Base-by-base conservation (phyloP, 2,797 vertebrate species). In the Trachops cirrhosus region DNA sequence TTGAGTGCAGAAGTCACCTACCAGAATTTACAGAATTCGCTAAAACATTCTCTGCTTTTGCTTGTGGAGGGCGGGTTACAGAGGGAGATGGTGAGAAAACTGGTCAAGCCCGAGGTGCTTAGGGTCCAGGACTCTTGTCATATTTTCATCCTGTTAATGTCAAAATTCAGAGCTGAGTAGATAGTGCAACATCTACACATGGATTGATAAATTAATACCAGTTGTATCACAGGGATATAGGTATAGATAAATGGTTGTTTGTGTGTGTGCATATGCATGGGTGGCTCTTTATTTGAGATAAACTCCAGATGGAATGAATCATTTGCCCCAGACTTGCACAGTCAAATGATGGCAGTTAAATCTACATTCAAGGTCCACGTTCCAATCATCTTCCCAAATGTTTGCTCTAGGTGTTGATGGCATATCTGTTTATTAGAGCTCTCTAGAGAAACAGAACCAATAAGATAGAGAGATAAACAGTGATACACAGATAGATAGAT, bases 151-250 rank as follows among this genome's bases (percentile, higher is more conserved):
- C 54, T 4, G 6, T 39, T 16, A 21, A 3, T 6, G 18, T 41
- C 39, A 41, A 48, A 62, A 26, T 1, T 2, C 78, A 62, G 39
- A 32, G 39, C 21, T 9, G 14, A 46, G 26, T 62, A 73, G 24
- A 18, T 0, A n/a, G 34, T 0, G 4, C 3, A 0, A 21, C 41
- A 24, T 24, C 34, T 73, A 6, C 52, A 10, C 6, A 6, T 14
- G 37, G 22, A 26, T 8, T 62, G 24, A n/a, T n/a, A 62, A 26
- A 14, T 29, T 10, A 2, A 18, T 3, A 5, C 1, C 26, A 50
- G 0, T 1, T n/a, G 0, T 2, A 12, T 22, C 46, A 26, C 8
- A 16, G 0, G 12, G 34, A 21, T 3, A 0, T 0, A 4, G 1
- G 21, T 39, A 3, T 14, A n/a, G 46, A 39, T 1, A 24, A 3